Evolutionary conservation across 2,113 vertebrate species (phyloP).

Genomic region (Bettongia penicillata): DNA sequence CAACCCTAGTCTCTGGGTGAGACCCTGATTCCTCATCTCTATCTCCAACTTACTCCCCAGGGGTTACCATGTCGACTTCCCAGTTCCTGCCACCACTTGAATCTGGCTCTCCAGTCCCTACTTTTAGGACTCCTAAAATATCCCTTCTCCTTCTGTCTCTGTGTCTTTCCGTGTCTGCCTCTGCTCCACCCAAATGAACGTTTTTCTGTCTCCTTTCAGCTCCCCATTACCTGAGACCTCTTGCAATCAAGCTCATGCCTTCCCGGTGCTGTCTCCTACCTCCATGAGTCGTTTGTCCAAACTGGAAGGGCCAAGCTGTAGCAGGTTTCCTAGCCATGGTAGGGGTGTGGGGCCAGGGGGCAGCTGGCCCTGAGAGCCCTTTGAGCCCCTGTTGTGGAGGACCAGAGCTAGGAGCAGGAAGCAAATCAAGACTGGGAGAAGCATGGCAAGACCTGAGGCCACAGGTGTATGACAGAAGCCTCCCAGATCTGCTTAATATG

Average conservation of each 20-base stretch:
- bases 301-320: slow-evolving; percentile 15
- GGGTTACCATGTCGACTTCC: not conserved
- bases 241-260: not conserved
- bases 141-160: not conserved
- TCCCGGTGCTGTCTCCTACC: not conserved
- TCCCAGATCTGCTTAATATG: not conserved
- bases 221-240: not conserved
- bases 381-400: not conserved
- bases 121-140: not conserved
- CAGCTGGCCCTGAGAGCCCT: accelerated
- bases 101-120: not conserved
- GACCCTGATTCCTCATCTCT: not conserved
- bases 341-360: not conserved
- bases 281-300: not conserved
- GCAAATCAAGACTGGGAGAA: not conserved
- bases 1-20: too few relatives aligned
- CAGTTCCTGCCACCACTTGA: not conserved
- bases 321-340: not conserved
- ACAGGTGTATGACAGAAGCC: not conserved
- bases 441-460: accelerated
- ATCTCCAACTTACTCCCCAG: too few relatives aligned
- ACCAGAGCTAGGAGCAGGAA: not conserved
- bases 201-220: not conserved
- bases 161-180: not conserved
- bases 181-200: not conserved